Evolutionary conservation across 2,888 invertebrate genomes (phyloP).

Genomic region (Drosophila leonis): DNA sequence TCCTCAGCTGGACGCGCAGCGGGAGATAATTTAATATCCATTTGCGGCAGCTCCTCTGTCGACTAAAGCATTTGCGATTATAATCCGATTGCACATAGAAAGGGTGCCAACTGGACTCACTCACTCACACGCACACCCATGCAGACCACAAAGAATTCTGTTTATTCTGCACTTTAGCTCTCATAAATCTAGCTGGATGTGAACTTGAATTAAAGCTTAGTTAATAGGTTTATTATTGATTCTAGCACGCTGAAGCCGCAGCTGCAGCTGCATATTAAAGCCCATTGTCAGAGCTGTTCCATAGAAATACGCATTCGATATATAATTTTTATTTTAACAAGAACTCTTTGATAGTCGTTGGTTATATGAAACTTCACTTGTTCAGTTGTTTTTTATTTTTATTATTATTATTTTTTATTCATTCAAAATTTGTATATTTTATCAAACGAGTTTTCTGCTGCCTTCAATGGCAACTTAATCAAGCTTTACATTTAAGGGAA

Average conservation of each 20-base stretch:
- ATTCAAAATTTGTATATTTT: too few species aligned
- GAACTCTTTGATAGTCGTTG: not conserved
- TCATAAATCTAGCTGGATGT: not conserved
- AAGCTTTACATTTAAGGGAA: too few species aligned
- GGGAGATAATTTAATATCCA: conserved; percentile 18
- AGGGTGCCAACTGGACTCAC: too few species aligned
- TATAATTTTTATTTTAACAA: not conserved
- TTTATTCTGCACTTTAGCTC: conserved; percentile 2
- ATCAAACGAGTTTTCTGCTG: too few species aligned
- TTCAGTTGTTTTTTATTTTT: too few species aligned
- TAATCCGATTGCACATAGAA: not conserved
- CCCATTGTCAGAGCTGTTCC: not conserved
- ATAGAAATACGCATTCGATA: not conserved
- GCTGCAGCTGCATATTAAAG: not conserved
- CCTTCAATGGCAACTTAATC: too few species aligned
- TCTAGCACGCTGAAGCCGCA: not conserved
- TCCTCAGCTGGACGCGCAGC: conserved; percentile 10
- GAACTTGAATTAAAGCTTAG: not conserved
- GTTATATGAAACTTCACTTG: too few species aligned
- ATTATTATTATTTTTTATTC: too few species aligned
- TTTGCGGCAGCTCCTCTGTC: conserved; percentile 11
- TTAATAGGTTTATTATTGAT: conserved; percentile 4
- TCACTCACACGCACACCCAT: too few species aligned
- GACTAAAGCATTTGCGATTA: not conserved
- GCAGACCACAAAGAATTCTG: not conserved